Conservation (phyloP, 2,888 invertebrate species). For the Agrotis exclamationis region DNA sequence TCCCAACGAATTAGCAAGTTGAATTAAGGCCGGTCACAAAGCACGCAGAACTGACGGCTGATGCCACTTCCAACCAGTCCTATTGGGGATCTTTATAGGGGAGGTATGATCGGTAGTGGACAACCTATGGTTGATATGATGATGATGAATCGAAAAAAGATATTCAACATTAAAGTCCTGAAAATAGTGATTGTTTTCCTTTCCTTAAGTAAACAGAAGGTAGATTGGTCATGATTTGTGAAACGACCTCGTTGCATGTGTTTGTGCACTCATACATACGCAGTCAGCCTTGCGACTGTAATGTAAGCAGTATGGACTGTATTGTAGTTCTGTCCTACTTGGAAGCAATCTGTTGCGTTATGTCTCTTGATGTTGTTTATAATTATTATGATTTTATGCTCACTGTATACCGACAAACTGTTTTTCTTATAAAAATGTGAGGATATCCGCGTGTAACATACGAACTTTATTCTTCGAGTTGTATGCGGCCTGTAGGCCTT, state of each 20-base stretch:
- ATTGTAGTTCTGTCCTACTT: constrained; percentile 56
- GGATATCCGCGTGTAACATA: too few relatives aligned
- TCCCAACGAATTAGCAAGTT: too few relatives aligned
- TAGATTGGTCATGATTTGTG: constrained; percentile 54
- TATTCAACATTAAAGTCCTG: constrained; percentile 48
- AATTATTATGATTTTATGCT: constrained; percentile 2
- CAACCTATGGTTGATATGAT: too few relatives aligned
- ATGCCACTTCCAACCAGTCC: too few relatives aligned
- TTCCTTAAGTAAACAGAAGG: constrained; percentile 35
- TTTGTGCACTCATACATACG: constrained; percentile 60
- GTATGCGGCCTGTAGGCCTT: too few relatives aligned
- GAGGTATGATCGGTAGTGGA: too few relatives aligned
- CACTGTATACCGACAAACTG: background rate
- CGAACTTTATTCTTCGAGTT: too few relatives aligned
- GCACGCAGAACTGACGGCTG: too few relatives aligned
- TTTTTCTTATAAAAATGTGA: background rate
- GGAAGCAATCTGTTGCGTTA: constrained; percentile 28
- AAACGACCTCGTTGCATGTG: constrained; percentile 56
- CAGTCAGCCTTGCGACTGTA: constrained; percentile 61
- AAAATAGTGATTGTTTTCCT: constrained; percentile 53
- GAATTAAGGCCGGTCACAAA: too few relatives aligned
- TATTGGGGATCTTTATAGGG: too few relatives aligned
- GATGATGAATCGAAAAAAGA: constrained; percentile 18
- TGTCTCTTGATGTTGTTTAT: constrained; percentile 23
- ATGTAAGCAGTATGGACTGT: constrained; percentile 57